Evolutionary conservation across 2,797 vertebrate species (phyloP), one percentile per base, ranked within the genome.

Genomic region (Coendou prehensilis): DNA sequence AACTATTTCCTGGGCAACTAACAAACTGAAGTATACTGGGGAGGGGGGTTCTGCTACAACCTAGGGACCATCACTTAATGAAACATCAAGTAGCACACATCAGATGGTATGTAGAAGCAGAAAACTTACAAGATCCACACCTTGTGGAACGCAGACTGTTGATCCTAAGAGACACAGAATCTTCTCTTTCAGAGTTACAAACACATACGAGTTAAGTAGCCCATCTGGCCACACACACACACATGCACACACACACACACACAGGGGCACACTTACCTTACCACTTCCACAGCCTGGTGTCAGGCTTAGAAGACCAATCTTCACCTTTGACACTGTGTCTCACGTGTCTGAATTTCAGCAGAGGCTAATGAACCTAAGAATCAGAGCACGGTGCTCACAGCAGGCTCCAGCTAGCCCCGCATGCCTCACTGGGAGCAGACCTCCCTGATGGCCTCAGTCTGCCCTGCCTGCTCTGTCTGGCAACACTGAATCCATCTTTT

Each of bases 351-450:
- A 56, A 52, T 57, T 56, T 86, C 50, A 96, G 8, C 37, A 80
- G 64, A 91, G 78, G 41, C 56, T 87, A 78, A 56, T 52, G 45
- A 94, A 63, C 80, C 57, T 28, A 63, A 82, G 75, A 87, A 56
- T 82, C 26, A 26, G n/a, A 85, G 73, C 87, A n/a, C 37, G n/a
- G 18, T 28, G 20, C 59, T 61, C 59, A 28, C 10, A 9, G 59
- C 59, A 10, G 59, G 59, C 22, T 63, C 61, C 1, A 6, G 23
- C 18, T 64, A 28, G 26, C 28, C 56, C 63, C 18, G 26, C 3
- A 22, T 15, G n/a, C 59, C 30, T 37, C 33, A 13, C 47, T n/a
- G 30, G 73, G n/a, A 23, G 22, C 11, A 57, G 2, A 1, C n/a
- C 3, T 26, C 37, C 47, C 37, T 64, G 26, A 83, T 20, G 57